Evolutionary conservation across 1,140 invertebrate species (phyloP).

Genomic region (Leucophenga varia): DNA sequence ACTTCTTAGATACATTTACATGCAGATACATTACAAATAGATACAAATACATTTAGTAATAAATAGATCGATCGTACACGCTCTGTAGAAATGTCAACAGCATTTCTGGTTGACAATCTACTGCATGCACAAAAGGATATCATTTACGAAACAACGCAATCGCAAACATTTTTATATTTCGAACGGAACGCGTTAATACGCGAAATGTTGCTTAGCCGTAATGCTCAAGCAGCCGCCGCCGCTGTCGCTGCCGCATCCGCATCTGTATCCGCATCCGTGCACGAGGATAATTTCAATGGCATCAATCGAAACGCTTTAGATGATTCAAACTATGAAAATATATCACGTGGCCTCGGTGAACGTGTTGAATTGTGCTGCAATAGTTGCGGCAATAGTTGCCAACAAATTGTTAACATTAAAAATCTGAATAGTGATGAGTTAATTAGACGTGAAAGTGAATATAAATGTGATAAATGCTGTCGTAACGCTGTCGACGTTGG

Average conservation of each 20-base stretch:
- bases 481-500: neutral
- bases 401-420: conserved; percentile 14
- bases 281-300: neutral
- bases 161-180: conserved; percentile 22
- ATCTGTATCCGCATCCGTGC: neutral
- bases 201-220: conserved; percentile 45
- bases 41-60: too few relatives aligned
- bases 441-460: conserved; percentile 38
- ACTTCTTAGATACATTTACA: too few relatives aligned
- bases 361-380: conserved; percentile 27
- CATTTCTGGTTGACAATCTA: conserved; percentile 49
- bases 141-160: conserved; percentile 29
- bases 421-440: conserved; percentile 20
- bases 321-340: too few relatives aligned
- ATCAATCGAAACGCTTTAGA: neutral
- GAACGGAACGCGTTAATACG: conserved; percentile 27
- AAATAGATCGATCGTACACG: too few relatives aligned
- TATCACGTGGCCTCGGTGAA: conserved; percentile 9
- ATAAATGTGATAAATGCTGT: conserved; percentile 54
- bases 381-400: conserved; percentile 22
- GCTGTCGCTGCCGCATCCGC: conserved; percentile 16
- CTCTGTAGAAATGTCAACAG: conserved; percentile 49
- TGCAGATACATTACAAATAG: too few relatives aligned
- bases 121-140: conserved; percentile 38
- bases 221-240: conserved; percentile 13